Percentiles rank a stretch among this genome's conserved stretches.
Conservation (phyloP, 2,797 vertebrate species). For the Odontamblyopus rebecca region DNA sequence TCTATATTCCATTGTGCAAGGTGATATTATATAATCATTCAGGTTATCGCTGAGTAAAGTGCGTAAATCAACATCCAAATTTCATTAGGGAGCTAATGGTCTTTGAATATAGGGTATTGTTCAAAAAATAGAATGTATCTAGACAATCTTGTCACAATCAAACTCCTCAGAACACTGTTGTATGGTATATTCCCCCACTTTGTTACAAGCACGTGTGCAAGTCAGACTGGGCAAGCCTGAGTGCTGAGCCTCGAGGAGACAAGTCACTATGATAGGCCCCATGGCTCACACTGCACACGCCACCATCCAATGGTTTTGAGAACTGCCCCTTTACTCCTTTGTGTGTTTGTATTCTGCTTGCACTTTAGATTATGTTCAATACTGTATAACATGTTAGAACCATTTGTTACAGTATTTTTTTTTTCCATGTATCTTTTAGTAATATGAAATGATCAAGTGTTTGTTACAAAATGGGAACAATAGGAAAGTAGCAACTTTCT, state of each 20-base stretch:
- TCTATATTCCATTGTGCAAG: conserved; percentile 63
- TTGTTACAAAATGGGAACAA: conserved; percentile 37
- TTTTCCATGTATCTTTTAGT: conserved; percentile 44
- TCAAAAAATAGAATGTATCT: conserved; percentile 75
- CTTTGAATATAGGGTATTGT: conserved; percentile 73
- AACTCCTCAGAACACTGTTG: conserved; percentile 54
- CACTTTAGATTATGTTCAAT: conserved; percentile 69
- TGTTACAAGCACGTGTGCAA: conserved; percentile 37
- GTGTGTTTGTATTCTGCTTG: conserved; percentile 60
- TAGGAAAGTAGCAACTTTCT: conserved; percentile 21
- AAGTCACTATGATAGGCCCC: conserved; percentile 67
- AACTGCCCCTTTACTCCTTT: conserved; percentile 24
- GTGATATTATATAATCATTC: conserved; percentile 44
- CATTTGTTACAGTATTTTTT: conserved; percentile 37
- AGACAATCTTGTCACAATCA: conserved; percentile 81
- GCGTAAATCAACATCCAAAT: conserved; percentile 70
- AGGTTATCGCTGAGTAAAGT: conserved; percentile 57
- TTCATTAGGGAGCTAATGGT: conserved; percentile 72
- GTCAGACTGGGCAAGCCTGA: conserved; percentile 34
- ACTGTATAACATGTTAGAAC: conserved; percentile 50
- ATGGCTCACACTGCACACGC: conserved; percentile 33
- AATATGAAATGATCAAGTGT: conserved; percentile 24
- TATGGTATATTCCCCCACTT: conserved; percentile 54
- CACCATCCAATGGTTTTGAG: conserved; percentile 33
- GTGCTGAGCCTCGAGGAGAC: conserved; percentile 65